Percentiles rank a stretch among this genome's conserved stretches.
These are phyloP conservation scores for Campaea margaritaria DNA, from an alignment of 2,888 invertebrate genomes.

Conservation along the genomic window DNA sequence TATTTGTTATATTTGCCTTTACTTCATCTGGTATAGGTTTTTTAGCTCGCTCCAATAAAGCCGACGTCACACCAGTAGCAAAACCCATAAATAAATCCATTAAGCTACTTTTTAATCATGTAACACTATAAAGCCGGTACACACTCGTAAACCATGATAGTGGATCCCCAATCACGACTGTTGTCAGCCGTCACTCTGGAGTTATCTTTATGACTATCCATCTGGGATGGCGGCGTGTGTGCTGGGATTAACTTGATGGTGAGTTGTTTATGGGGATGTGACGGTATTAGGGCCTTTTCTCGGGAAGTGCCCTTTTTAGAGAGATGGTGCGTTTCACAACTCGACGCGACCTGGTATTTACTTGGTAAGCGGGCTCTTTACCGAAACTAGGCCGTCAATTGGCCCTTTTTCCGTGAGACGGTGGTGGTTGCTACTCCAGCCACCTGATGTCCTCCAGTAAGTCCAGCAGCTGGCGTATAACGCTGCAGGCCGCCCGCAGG, in stretches of 20 bases:
- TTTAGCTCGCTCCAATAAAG: too few relatives aligned
- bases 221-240: conserved; percentile 2
- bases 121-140: conserved; percentile 30
- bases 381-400: too few relatives aligned
- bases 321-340: too few relatives aligned
- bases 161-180: conserved; percentile 35
- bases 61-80: conserved; percentile 4
- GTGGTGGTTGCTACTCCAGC: too few relatives aligned
- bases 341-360: too few relatives aligned
- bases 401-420: too few relatives aligned
- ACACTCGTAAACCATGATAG: conserved; percentile 37
- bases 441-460: too few relatives aligned
- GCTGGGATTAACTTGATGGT: conserved; percentile 4
- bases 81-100: conserved; percentile 18
- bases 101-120: conserved; percentile 17
- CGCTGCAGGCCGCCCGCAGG: too few relatives aligned
- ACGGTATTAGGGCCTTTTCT: conserved; percentile 2
- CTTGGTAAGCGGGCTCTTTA: too few relatives aligned
- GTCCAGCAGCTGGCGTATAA: too few relatives aligned
- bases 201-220: conserved; percentile 19
- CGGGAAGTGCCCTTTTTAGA: too few relatives aligned
- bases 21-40: too few relatives aligned
- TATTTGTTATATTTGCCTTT: background rate
- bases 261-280: conserved; percentile 6
- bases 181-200: conserved; percentile 33